These are phyloP conservation scores for Puffinus mauretanicus DNA, from an alignment of 2,113 vertebrate genomes.

Conservation along the genomic window DNA sequence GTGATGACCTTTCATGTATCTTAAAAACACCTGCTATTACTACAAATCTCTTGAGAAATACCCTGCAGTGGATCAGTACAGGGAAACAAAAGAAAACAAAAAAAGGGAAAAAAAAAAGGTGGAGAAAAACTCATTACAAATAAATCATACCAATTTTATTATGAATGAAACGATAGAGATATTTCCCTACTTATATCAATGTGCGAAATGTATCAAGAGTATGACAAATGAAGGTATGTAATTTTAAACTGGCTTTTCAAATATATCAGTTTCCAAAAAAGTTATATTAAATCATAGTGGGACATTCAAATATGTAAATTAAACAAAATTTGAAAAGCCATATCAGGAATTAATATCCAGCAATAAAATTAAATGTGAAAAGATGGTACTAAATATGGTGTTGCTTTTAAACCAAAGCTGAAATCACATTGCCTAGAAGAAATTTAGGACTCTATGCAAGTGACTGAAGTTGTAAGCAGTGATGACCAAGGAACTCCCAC, in stretches of 20 bases:
- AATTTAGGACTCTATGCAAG: background rate
- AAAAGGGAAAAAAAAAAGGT: fast-evolving
- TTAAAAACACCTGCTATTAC: background rate
- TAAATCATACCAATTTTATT: background rate
- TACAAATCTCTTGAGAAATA: background rate
- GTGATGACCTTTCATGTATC: background rate
- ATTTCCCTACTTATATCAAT: background rate
- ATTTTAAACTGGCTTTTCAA: background rate
- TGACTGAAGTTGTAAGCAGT: background rate
- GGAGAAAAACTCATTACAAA: background rate
- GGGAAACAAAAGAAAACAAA: background rate
- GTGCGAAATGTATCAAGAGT: background rate
- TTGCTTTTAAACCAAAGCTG: background rate
- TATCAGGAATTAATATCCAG: background rate
- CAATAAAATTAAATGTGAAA: background rate
- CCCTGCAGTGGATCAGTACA: background rate
- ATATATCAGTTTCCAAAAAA: background rate
- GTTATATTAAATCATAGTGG: background rate
- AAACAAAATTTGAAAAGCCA: background rate
- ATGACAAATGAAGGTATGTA: background rate
- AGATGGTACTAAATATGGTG: background rate
- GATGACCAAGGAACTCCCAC: background rate
- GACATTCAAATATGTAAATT: background rate
- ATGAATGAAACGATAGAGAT: background rate
- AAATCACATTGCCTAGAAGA: background rate